Percentiles rank a stretch among this genome's conserved stretches.
These are phyloP conservation scores for Oligia strigilis DNA, from an alignment of 2,888 invertebrate species.

Conservation along the genomic window DNA sequence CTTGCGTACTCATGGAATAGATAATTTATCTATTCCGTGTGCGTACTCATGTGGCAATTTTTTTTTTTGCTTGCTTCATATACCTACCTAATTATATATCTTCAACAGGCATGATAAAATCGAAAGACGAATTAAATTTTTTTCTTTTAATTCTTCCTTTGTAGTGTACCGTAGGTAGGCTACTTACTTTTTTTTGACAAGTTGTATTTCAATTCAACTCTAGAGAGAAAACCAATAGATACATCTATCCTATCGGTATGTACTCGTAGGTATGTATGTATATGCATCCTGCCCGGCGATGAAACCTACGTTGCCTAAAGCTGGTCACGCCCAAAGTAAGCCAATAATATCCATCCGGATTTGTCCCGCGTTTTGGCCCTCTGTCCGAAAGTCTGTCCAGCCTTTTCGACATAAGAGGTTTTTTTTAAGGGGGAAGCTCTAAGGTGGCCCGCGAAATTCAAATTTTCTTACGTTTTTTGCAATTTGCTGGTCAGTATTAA, in stretches of 20 bases:
- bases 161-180: too few relatives aligned
- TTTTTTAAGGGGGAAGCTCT: background rate
- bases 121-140: background rate
- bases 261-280: too few relatives aligned
- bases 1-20: background rate
- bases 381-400: background rate
- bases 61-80: too few relatives aligned
- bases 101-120: background rate
- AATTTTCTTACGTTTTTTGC: too few relatives aligned
- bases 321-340: background rate
- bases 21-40: too few relatives aligned
- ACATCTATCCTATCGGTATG: too few relatives aligned
- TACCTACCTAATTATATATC: background rate
- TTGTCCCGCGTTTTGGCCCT: background rate
- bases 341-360: background rate
- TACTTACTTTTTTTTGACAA: background rate
- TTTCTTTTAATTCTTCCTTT: too few relatives aligned
- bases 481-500: too few relatives aligned
- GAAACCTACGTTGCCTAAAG: background rate
- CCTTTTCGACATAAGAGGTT: background rate
- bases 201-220: background rate
- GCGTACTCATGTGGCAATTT: background rate
- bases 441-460: too few relatives aligned
- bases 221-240: background rate
- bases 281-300: background rate